A percentile compares a stretch with the other conserved stretches of the same genome.
These are phyloP conservation scores for Eublepharis macularius DNA, from an alignment of 2,113 vertebrate genomes.

Conservation along the genomic window DNA sequence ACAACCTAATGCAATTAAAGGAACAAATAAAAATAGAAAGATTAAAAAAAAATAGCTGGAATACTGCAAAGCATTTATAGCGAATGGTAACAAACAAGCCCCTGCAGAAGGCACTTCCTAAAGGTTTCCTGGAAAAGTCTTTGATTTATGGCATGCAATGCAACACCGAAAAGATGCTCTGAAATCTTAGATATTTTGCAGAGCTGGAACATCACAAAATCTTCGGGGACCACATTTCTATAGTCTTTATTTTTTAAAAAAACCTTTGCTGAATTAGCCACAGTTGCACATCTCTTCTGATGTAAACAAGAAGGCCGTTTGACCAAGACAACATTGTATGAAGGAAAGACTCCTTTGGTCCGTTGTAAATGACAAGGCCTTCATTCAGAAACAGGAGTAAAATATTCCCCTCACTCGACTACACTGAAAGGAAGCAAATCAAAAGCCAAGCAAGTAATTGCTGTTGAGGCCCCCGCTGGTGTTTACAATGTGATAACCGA, in stretches of 20 bases:
- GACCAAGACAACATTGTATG: not conserved
- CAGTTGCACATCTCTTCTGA: rapidly evolving
- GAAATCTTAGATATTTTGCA: slow-evolving; percentile 18
- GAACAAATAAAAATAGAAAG: not conserved
- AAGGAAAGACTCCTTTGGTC: not conserved
- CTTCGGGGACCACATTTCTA: not conserved
- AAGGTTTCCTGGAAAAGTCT: slow-evolving; percentile 30
- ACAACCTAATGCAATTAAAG: not conserved
- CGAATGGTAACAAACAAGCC: slow-evolving; percentile 18
- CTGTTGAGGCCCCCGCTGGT: not conserved
- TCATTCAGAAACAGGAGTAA: not conserved
- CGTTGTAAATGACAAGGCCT: not conserved
- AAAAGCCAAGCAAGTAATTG: not conserved
- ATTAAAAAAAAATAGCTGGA: slow-evolving; percentile 15
- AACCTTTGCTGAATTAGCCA: not conserved
- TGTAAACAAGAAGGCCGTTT: not conserved
- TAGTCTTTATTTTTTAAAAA: not conserved
- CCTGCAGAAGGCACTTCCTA: slow-evolving; percentile 31
- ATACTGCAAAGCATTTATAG: slow-evolving; percentile 22
- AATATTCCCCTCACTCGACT: not conserved
- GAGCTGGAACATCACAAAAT: slow-evolving; percentile 16
- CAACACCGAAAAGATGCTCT: slow-evolving; percentile 17
- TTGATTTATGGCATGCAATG: slow-evolving; percentile 20
- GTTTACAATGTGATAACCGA: not conserved
- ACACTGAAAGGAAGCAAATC: not conserved